Evolutionary conservation across 2,888 invertebrate genomes (phyloP).

Genomic region (Lochmaea crataegi): DNA sequence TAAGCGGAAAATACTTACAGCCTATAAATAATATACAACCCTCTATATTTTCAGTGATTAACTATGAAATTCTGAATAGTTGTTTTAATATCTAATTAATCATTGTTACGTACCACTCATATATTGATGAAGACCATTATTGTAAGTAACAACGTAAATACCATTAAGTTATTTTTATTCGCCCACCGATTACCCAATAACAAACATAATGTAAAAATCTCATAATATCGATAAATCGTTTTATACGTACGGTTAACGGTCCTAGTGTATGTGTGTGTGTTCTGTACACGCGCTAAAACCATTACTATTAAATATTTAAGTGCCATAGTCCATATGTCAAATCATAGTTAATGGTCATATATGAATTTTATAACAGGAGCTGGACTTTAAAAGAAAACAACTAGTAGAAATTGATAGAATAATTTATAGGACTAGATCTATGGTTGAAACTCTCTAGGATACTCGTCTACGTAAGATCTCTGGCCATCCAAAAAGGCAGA

Average conservation of each 20-base stretch:
- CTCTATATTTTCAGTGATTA: neutral
- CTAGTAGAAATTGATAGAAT: too few species aligned
- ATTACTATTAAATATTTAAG: constrained; percentile 54
- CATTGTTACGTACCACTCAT: constrained; percentile 11
- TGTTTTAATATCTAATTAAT: constrained; percentile 16
- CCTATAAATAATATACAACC: too few species aligned
- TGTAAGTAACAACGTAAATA: constrained; percentile 15
- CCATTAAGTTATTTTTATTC: constrained; percentile 36
- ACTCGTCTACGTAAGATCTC: too few species aligned
- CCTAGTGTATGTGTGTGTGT: neutral
- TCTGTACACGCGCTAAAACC: constrained; percentile 46
- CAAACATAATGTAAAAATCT: constrained; percentile 42
- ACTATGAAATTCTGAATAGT: neutral
- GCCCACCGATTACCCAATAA: constrained; percentile 20
- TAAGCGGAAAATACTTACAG: too few species aligned
- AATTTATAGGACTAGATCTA: too few species aligned
- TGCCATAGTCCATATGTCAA: constrained; percentile 23
- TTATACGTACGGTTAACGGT: constrained; percentile 13
- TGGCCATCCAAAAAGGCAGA: too few species aligned
- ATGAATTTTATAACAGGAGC: neutral
- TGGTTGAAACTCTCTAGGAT: too few species aligned
- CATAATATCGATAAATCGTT: constrained; percentile 30
- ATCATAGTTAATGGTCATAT: constrained; percentile 26
- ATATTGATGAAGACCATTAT: constrained; percentile 16
- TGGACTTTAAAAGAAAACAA: neutral